These are phyloP conservation scores for Pedicia rivosa DNA, from an alignment of 2,888 invertebrate genomes.

Conservation along the genomic window DNA sequence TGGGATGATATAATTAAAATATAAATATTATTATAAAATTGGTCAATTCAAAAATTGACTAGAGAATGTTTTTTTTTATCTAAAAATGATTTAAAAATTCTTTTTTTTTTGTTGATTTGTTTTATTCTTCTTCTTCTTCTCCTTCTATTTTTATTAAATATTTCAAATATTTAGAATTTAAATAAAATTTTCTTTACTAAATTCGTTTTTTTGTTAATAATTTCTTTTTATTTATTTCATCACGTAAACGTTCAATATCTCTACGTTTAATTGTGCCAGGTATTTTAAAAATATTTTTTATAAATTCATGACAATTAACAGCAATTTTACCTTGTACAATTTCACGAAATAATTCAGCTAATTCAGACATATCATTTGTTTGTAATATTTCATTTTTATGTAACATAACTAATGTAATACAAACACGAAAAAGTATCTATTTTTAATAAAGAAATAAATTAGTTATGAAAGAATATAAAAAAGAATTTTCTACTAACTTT, in stretches of 20 bases:
- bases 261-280: conserved; percentile 49
- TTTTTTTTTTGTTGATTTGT: too few relatives aligned
- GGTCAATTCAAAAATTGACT: too few relatives aligned
- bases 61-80: too few relatives aligned
- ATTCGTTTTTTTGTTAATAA: too few relatives aligned
- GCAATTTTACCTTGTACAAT: conserved; percentile 65
- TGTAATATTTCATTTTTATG: conserved; percentile 55
- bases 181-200: too few relatives aligned
- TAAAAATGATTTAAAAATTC: too few relatives aligned
- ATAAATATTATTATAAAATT: too few relatives aligned
- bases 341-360: conserved; percentile 68
- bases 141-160: too few relatives aligned
- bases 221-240: conserved; percentile 11
- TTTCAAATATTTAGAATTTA: too few relatives aligned
- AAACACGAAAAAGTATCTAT: conserved; percentile 70
- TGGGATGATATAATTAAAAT: too few relatives aligned
- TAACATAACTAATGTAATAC: conserved; percentile 62
- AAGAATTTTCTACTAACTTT: conserved; percentile 41
- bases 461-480: too few relatives aligned
- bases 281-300: conserved; percentile 72
- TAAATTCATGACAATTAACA: conserved; percentile 76
- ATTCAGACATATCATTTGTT: conserved; percentile 63
- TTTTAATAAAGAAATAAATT: not conserved
- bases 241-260: conserved; percentile 25
- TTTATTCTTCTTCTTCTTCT: too few relatives aligned